Evolutionary conservation across 1,140 invertebrate species (phyloP).

Genomic region (Periplaneta americana): DNA sequence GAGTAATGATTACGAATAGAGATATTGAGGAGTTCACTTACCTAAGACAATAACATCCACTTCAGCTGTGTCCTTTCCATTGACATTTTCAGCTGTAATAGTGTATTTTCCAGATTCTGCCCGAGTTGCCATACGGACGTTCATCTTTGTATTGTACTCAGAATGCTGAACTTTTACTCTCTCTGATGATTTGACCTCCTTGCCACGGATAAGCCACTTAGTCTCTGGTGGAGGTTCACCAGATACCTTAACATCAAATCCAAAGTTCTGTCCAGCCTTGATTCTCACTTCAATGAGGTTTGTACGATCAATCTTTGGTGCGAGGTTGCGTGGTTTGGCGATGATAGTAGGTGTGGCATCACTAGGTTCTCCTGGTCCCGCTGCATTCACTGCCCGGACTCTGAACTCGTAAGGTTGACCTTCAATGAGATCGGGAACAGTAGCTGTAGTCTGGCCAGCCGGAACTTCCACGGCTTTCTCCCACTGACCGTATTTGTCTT

Average conservation of each 20-base stretch:
- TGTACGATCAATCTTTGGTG: conserved; percentile 83
- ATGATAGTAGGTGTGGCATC: conserved; percentile 82
- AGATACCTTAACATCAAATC: conserved; percentile 74
- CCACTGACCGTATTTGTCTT: conserved; percentile 92
- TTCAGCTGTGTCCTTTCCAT: conserved; percentile 86
- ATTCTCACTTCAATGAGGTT: conserved; percentile 79
- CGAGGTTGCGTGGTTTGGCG: conserved; percentile 81
- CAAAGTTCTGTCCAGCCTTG: conserved; percentile 84
- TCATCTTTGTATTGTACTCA: conserved; percentile 88
- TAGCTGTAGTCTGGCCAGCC: conserved; percentile 70
- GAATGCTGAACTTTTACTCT: conserved; percentile 69
- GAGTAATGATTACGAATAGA: background rate
- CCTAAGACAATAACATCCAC: conserved; percentile 87
- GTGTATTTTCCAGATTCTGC: conserved; percentile 88
- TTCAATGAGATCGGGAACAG: conserved; percentile 84
- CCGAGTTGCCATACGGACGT: conserved; percentile 77
- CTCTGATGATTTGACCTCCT: conserved; percentile 65
- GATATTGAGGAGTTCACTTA: conserved; percentile 36
- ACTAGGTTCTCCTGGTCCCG: conserved; percentile 88
- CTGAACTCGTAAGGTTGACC: conserved; percentile 89
- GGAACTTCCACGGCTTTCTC: conserved; percentile 84
- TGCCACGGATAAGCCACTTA: conserved; percentile 74
- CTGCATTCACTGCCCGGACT: conserved; percentile 86
- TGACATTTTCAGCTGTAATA: conserved; percentile 87
- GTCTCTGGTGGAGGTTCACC: conserved; percentile 88